Conservation (phyloP, 1,140 invertebrate species). For the Kradibia gibbosae region DNA sequence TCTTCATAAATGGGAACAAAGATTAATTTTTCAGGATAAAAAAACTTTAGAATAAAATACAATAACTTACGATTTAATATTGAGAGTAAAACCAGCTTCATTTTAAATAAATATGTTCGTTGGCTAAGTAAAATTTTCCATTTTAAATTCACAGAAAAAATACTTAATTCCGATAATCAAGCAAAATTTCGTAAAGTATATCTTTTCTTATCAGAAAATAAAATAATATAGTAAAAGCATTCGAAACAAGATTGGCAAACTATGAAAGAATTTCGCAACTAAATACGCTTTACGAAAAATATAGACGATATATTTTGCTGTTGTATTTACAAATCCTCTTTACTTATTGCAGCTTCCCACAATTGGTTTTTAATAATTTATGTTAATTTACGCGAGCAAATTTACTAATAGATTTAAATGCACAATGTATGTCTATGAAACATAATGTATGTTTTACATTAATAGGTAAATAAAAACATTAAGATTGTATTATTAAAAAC, state of each 20-base stretch:
- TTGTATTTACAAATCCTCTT: neutral
- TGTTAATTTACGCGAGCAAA: neutral
- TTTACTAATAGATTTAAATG: neutral
- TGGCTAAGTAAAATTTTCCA: neutral
- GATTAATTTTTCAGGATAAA: neutral
- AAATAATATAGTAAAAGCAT: neutral
- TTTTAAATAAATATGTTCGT: neutral
- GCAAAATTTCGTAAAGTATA: neutral
- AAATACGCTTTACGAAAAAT: neutral
- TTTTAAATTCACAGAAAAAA: neutral
- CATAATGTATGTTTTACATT: neutral
- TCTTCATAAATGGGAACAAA: neutral
- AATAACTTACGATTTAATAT: neutral
- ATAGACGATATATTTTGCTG: neutral
- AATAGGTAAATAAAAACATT: neutral
- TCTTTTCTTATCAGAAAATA: neutral
- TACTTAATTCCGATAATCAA: neutral
- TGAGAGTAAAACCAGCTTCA: neutral
- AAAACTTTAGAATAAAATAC: neutral
- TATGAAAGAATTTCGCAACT: slow-evolving; percentile 7
- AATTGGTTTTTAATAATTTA: neutral
- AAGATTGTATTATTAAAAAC: neutral
- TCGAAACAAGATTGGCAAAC: neutral
- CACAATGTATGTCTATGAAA: no score
- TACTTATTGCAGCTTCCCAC: neutral